Conservation (phyloP, 2,113 vertebrate species). For the Nasalis larvatus region DNA sequence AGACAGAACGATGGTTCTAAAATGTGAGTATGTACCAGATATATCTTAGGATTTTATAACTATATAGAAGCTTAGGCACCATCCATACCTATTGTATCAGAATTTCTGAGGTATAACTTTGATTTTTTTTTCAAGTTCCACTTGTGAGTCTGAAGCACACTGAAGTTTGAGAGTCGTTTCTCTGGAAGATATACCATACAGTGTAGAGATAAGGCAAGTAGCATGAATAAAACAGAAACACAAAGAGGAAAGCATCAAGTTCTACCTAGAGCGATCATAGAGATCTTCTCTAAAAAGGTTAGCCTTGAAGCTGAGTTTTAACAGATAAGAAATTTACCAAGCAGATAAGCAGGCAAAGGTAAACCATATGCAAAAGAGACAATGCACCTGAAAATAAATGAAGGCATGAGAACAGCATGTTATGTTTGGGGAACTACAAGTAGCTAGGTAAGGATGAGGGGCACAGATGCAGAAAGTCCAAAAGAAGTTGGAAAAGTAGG, state of each 20-base stretch:
- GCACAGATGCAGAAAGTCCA: not conserved
- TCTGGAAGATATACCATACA: not conserved
- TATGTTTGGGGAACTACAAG: not conserved
- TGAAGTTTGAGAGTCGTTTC: not conserved
- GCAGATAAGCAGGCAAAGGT: not conserved
- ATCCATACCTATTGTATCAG: not conserved
- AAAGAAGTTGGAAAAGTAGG: not conserved
- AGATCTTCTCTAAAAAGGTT: not conserved
- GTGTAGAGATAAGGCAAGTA: not conserved
- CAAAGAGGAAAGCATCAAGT: not conserved
- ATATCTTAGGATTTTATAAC: not conserved
- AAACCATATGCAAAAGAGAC: not conserved
- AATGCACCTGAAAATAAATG: not conserved
- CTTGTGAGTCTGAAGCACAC: not conserved
- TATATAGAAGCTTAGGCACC: not conserved
- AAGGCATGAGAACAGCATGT: not conserved
- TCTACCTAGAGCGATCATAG: not conserved
- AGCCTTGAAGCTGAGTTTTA: not conserved
- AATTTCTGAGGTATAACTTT: not conserved
- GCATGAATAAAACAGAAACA: not conserved
- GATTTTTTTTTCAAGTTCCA: not conserved
- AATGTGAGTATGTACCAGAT: not conserved
- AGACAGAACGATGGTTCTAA: not conserved
- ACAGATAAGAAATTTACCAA: slow-evolving; percentile 8
- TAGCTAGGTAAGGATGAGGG: not conserved